These are phyloP conservation scores for Hassar affinis DNA, from an alignment of 2,113 vertebrate genomes.

Conservation along the genomic window DNA sequence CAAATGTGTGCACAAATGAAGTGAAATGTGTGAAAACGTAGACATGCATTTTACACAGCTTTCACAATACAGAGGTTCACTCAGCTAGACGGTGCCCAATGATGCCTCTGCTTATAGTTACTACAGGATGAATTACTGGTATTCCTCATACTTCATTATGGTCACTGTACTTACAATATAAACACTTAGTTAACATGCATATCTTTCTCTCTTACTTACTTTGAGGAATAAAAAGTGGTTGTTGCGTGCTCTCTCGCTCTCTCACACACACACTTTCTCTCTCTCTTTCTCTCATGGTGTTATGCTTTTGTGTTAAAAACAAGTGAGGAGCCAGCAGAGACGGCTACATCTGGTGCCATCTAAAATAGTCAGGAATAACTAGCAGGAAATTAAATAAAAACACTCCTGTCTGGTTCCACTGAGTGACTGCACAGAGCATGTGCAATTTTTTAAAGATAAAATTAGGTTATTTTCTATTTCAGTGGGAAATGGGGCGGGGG, in stretches of 20 bases:
- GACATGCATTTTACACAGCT: neutral
- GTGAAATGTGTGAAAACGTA: neutral
- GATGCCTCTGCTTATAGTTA: neutral
- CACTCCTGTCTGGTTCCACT: conserved; percentile 22
- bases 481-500: neutral
- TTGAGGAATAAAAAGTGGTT: neutral
- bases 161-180: neutral
- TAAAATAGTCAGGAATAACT: conserved; percentile 46
- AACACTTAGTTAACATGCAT: neutral
- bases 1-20: neutral
- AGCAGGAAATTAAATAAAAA: conserved; percentile 46
- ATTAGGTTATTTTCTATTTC: conserved; percentile 30
- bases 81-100: neutral
- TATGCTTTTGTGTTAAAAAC: conserved; percentile 3
- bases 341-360: conserved; percentile 23
- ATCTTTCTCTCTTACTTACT: neutral
- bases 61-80: neutral
- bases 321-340: neutral
- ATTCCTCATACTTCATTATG: neutral
- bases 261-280: neutral
- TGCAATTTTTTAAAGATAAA: conserved; percentile 24
- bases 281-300: neutral
- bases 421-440: neutral
- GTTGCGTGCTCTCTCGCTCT: neutral
- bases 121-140: neutral